These are phyloP conservation scores for Caenorhabditis zanzibari DNA, from an alignment of 2,888 invertebrate species.

Conservation along the genomic window DNA sequence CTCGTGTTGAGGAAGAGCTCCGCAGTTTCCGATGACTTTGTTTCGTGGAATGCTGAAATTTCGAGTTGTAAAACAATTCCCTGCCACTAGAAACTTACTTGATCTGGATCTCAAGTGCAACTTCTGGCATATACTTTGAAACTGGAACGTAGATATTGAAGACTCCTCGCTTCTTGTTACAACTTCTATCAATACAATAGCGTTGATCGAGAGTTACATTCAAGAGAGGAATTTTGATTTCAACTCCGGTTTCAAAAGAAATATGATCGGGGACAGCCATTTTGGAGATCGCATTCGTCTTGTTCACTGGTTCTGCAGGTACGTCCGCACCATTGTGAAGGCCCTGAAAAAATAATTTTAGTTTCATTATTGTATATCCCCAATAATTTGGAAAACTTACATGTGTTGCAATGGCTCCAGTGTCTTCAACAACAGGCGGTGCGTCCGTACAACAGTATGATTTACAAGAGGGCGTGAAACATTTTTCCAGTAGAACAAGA, in stretches of 20 bases:
- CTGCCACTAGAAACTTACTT: constrained; percentile 25
- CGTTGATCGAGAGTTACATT: constrained; percentile 80
- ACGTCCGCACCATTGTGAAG: constrained; percentile 35
- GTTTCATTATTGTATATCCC: not conserved
- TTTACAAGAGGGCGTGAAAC: constrained; percentile 68
- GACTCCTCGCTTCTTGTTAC: constrained; percentile 75
- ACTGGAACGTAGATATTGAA: constrained; percentile 81
- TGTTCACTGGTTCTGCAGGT: constrained; percentile 29
- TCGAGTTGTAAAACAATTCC: not conserved
- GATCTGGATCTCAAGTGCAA: constrained; percentile 74
- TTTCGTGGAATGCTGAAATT: constrained; percentile 72
- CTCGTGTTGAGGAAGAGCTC: constrained; percentile 66
- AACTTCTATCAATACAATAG: constrained; percentile 76
- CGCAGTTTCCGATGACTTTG: constrained; percentile 78
- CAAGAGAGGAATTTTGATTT: constrained; percentile 74
- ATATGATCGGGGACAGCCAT: constrained; percentile 21
- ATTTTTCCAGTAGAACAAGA: constrained; percentile 68
- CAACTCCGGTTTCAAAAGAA: constrained; percentile 67
- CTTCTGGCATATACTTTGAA: constrained; percentile 75
- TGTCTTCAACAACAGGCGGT: constrained; percentile 39
- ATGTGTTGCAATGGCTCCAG: constrained; percentile 35
- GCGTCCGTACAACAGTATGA: constrained; percentile 69
- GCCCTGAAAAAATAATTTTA: constrained; percentile 36
- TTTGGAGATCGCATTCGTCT: constrained; percentile 14
- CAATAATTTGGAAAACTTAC: constrained; percentile 8